These are phyloP conservation scores for Falco berigora DNA, from an alignment of 2,797 vertebrate species.

Conservation along the genomic window DNA sequence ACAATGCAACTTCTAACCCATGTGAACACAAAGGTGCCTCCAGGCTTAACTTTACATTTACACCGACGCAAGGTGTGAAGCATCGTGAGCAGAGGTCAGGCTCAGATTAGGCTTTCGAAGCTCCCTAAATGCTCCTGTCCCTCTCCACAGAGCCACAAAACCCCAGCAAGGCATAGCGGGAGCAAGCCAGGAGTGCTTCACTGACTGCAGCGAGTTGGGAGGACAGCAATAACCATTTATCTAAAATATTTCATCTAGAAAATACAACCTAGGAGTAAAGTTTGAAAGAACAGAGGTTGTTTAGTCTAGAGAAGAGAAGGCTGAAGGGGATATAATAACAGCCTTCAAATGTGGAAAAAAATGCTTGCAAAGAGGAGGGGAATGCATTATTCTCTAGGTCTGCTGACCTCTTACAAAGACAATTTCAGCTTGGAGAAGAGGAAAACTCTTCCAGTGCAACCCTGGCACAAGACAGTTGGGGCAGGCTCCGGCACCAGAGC, in stretches of 20 bases:
- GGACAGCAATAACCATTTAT: background rate
- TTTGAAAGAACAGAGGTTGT: slow-evolving; percentile 24
- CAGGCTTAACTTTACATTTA: background rate
- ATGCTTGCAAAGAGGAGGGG: background rate
- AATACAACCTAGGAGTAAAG: background rate
- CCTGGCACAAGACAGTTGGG: background rate
- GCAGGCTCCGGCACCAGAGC: background rate
- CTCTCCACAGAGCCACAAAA: background rate
- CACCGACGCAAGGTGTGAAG: background rate
- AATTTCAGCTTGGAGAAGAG: background rate
- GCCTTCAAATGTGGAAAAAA: background rate
- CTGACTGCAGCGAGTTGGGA: background rate
- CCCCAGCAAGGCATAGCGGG: background rate
- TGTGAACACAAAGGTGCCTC: background rate
- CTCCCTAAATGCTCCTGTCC: background rate
- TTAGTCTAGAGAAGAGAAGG: slow-evolving; percentile 28
- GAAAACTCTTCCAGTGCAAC: background rate
- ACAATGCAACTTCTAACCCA: background rate
- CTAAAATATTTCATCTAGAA: background rate
- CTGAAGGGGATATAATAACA: background rate
- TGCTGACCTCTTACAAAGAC: background rate
- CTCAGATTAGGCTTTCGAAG: background rate
- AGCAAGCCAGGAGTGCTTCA: background rate
- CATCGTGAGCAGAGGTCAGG: background rate
- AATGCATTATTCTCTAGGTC: background rate